A percentile compares a stretch with the other conserved stretches of the same genome.
Evolutionary conservation across 2,113 vertebrate species (phyloP).

Genomic region (Cyphomyrus discorhynchus): DNA sequence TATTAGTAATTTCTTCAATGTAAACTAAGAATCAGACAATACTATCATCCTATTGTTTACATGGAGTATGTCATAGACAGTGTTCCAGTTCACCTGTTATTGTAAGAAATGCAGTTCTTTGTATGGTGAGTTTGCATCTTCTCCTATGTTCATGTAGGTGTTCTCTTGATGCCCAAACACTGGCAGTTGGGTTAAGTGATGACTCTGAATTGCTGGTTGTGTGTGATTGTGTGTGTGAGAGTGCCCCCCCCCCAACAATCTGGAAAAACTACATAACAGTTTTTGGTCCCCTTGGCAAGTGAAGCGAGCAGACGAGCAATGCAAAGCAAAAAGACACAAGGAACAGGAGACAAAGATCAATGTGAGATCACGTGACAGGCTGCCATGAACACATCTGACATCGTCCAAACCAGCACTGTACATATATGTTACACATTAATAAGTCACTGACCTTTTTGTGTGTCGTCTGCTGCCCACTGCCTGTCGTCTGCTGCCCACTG

Average conservation of each 20-base stretch:
- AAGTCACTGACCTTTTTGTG: no score
- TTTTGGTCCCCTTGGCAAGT: no score
- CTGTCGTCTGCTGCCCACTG: no score
- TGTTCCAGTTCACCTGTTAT: slow-evolving; percentile 33
- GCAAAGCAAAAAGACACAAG: no score
- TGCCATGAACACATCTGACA: no score
- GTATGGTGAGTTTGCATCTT: neutral
- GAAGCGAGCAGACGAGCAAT: no score
- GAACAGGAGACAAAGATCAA: no score
- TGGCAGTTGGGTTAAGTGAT: neutral
- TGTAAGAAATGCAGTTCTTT: slow-evolving; percentile 14
- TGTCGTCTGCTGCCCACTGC: no score
- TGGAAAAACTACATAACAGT: no score
- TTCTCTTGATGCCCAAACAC: neutral
- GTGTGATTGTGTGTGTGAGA: neutral
- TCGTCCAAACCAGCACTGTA: no score
- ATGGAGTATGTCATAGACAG: slow-evolving; percentile 23
- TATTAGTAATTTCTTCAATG: slow-evolving; percentile 17
- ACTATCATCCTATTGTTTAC: slow-evolving; percentile 27
- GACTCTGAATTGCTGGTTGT: neutral
- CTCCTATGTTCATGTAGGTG: neutral
- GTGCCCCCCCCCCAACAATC: neutral
- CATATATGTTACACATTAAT: no score
- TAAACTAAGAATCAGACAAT: slow-evolving; percentile 26
- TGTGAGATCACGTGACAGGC: no score